Base-by-base conservation (phyloP, 2,888 invertebrate genomes). In the Trichacis sp. region DNA sequence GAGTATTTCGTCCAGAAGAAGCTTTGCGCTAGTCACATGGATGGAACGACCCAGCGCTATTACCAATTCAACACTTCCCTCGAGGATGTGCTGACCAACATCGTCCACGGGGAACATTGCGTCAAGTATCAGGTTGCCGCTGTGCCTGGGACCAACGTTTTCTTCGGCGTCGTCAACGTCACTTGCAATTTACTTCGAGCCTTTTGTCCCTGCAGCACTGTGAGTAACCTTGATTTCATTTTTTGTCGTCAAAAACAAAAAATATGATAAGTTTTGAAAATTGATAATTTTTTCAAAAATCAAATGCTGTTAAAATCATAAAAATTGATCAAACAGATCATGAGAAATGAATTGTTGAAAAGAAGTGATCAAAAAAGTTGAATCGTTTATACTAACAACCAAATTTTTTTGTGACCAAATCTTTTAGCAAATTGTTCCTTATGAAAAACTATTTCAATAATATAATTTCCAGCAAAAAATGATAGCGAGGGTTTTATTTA, bases 161-260 rank as follows among this genome's bases (percentile, higher is more conserved):
- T 96, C 80, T 88, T 96, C 20, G 95, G 94, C 0, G 88, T 96
- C 17, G 92, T 97, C 9, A 96, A 96, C 80, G 92, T 94, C 30
- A 93, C 94, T 0, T 95, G 95, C 79, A 92, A 92, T 77, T 89
- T 91, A 1, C 89, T 91, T 1, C 91, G 93, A 2, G 89, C 91
- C 1, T 97, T 97, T 85, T 97, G 97, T 79, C 96, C 97, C 0
- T 97, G 97, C 81, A 96, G 94, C 78, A 94, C 93, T 85, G 92
- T 91, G 69, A 82, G 83, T 72, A 49, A 8, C 24, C 29, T 33
- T 17, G 12, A 9, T 48, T 33, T 9, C n/a, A n/a, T n/a, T n/a
- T n/a, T n/a, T n/a, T n/a, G n/a, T n/a, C n/a, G n/a, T n/a, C n/a
- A n/a, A n/a, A n/a, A n/a, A n/a, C n/a, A n/a, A n/a, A n/a, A n/a